Base-by-base conservation (phyloP, 2,113 vertebrate species). In the Oryzias celebensis region DNA sequence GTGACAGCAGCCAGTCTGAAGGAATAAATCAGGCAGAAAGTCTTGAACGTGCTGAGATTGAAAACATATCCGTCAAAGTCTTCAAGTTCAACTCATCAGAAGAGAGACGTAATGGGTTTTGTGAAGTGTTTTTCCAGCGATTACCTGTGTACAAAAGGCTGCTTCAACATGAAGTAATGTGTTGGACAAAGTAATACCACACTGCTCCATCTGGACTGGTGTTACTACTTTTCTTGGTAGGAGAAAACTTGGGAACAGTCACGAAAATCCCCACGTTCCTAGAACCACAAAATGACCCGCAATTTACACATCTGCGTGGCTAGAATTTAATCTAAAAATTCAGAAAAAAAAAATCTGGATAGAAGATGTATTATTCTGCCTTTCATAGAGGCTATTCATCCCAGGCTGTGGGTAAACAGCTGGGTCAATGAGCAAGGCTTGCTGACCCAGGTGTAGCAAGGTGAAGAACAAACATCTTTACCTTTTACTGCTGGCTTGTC, bases 401-500 rank as follows among this genome's bases (percentile, higher is more conserved):
- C 42, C 23, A 50, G 73, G 62, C 15, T 5, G 14, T 10, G 44
- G 36, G 48, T 62, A 74, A 77, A 81, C 69, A 78, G 42, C 58
- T 70, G 36, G 31, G 31, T 36, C 31, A 36, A 36, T 56, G 23
- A 75, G 45, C 62, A 64, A n/a, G 31, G 46, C 72, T 82, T 62
- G 54, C 51, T 83, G 80, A 80, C 80, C 79, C 75, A 74, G 67
- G 43, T 80, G 75, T 79, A 83, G 68, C 68, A 4, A 76, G 52
- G 53, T 73, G 57, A 79, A 65, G 58, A 82, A 72, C 62, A 83
- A 81, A 78, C 62, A 79, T 73, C 72, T 68, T 83, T 62, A 71
- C 51, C 71, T 81, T 83, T 73, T 76, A 82, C 62, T 24, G 1
- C 22, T 61, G 58, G 60, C 82, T 42, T 80, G 87, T 81, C 77